Evolutionary conservation across 2,113 vertebrate genomes (phyloP), one percentile per base, ranked within the genome.

Genomic region (Heterochromis multidens): DNA sequence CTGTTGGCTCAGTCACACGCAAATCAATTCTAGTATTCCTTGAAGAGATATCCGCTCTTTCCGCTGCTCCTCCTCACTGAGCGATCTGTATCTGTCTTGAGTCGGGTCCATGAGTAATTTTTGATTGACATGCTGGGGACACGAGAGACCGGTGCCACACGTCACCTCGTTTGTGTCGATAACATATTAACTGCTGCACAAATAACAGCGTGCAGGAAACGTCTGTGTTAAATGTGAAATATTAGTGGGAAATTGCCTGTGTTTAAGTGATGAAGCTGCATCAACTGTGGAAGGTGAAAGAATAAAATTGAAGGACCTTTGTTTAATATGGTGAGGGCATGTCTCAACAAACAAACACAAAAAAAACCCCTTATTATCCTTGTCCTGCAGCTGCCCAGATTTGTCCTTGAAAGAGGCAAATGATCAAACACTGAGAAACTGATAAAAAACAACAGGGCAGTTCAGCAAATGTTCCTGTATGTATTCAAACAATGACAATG

Each of bases 161-260:
- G 88, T 88, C 87, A 86, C 90, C 81, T 91, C 27, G 79, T 91
- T 91, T 89, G 82, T 83, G 91, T 92, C 93, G 80, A 89, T 93
- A 90, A 87, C 54, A 70, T 93, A 92, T 93, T 84, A 92, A 93
- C 93, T 57, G 80, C 52, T 7, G 58, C 58, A 56, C 86, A 83
- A 92, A 89, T 87, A 90, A 89, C 81, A 89, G 91, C 86, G 87
- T 23, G 81, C 67, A 82, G 90, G 72, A 88, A 87, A 89, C 25
- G 82, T 89, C 82, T 91, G 81, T 76, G 81, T 90, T 82, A 87
- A 89, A 85, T 78, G 86, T 63, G 78, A 89, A 91, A 88, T 86
- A 89, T 93, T 83, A 80, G 83, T n/a, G 37, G 40, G 21, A 82
- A 80, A 80, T 63, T 62, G 77, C 79, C 77, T 6, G 46, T 63